Evolutionary conservation across 2,888 invertebrate species (phyloP), one percentile per base, ranked within the genome.

Genomic region (Ormyrus pomaceus): DNA sequence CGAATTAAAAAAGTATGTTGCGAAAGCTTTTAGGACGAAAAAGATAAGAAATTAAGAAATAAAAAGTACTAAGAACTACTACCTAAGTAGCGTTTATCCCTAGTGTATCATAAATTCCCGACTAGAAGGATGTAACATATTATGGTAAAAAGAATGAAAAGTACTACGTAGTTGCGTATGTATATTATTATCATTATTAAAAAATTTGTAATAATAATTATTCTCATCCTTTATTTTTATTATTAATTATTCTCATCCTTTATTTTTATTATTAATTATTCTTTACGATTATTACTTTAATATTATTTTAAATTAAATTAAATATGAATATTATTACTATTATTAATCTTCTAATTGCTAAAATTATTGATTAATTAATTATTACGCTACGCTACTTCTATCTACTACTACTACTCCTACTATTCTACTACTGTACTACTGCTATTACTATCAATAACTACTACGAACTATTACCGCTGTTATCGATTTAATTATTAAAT

Each of bases 111-210:
- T 90, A 89, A 82, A 87, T 87, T 86, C 84, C 86, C 86, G 84
- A 80, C 80, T 86, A 87, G 87, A 87, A 89, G 87, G 87, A 89
- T 90, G 89, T 89, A 89, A 88, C 86, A 90, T 89, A 89, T 87
- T 88, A 86, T 59, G 74, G 68, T 73, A 56, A 74, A 81, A 81
- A 71, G 74, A 74, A 77, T 19, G 50, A 71, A 76, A 71, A 75
- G 55, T 81, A 82, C 83, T 84, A 85, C 81, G 83, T 86, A 86
- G 83, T 74, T 83, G 82, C 69, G 61, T 80, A 84, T 85, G 84
- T 86, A 86, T 82, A 85, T 85, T 85, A 84, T 84, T 79, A 84
- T 85, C 66, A 82, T 83, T 81, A 83, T 73, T 74, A 80, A 78
- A 79, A 80, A 81, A 79, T 81, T 82, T 72, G 75, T 19, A 19